These are phyloP conservation scores for Chloropsis cyanopogon DNA, from an alignment of 2,113 vertebrate genomes.

Conservation along the genomic window DNA sequence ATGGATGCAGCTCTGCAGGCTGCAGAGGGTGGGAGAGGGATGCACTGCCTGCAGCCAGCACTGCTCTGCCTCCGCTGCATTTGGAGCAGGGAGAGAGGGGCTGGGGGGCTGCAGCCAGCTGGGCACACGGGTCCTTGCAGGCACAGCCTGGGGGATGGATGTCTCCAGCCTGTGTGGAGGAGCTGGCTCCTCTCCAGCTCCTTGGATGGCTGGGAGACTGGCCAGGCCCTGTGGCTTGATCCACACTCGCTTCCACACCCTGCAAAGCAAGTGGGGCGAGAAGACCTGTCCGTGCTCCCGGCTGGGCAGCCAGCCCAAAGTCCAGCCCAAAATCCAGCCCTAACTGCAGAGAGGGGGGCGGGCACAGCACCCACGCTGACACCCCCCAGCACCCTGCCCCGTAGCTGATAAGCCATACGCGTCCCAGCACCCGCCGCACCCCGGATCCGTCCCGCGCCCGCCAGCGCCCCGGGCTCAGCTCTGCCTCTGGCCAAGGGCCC, in stretches of 20 bases:
- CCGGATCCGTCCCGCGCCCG: fast-evolving
- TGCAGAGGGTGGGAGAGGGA: background rate
- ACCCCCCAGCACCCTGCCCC: background rate
- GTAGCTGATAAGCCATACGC: slow-evolving; percentile 61
- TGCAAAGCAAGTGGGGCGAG: background rate
- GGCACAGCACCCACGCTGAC: background rate
- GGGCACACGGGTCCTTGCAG: background rate
- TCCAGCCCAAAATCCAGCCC: background rate
- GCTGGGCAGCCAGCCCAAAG: background rate
- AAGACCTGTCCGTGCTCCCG: background rate
- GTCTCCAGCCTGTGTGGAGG: fast-evolving
- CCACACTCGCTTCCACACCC: background rate
- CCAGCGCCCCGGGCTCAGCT: fast-evolving
- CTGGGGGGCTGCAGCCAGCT: background rate
- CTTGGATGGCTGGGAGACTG: background rate
- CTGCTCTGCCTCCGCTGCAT: background rate
- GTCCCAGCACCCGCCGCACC: background rate
- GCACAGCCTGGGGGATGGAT: background rate
- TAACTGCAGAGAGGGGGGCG: background rate
- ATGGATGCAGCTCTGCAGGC: background rate
- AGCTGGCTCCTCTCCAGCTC: background rate
- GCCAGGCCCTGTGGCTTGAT: background rate
- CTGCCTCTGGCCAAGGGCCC: background rate
- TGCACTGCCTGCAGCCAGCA: fast-evolving
- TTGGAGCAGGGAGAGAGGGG: background rate